Base-by-base conservation (phyloP, 2,113 vertebrate species). In the Microcebus griseorufus region DNA sequence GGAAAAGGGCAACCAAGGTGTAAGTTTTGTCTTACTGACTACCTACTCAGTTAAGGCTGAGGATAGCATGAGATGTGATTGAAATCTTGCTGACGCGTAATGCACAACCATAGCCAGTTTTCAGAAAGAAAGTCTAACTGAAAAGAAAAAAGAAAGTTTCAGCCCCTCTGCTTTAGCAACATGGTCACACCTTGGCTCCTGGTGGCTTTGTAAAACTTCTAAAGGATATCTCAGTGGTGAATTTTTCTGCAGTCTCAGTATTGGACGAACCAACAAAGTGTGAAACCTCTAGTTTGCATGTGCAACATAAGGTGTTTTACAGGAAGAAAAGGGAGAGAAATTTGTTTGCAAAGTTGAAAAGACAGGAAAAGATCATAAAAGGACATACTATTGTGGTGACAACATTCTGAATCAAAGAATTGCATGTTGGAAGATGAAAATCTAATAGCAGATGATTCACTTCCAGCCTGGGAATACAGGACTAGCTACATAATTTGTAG, bases 251-350 rank as follows among this genome's bases (percentile, higher is more conserved):
- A 90, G 88, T 94, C 81, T 96, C 92, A 94, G 76, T 81, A 81
- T 90, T 95, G 91, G 34, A 94, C 94, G 93, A 98, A 95, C n/a
- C 82, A 55, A 97, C 76, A 86, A 90, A 92, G 98, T 98, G 98
- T 98, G 98, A 99, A 99, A 98, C 98, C 98, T 98, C 98, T 98
- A 96, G 88, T 98, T 98, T 98, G 97, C 98, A 98, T 98, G 93
- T 95, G 32, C n/a, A 97, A 91, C 90, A 58, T 88, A 95, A 98
- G 91, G 96, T 97, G 94, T 96, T 97, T 98, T 98, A 97, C 97
- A 98, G 90, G 91, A 97, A 98, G 91, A 53, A 97, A 96, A 97
- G 86, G 83, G 34, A 96, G 82, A 97, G 81, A 97, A 97, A 97
- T 65, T 22, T 76, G 83, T 85, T 88, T 91, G 79, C 48, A 96